Base-by-base conservation (phyloP, 2,888 invertebrate genomes). In the Neocrepidodera transversa region DNA sequence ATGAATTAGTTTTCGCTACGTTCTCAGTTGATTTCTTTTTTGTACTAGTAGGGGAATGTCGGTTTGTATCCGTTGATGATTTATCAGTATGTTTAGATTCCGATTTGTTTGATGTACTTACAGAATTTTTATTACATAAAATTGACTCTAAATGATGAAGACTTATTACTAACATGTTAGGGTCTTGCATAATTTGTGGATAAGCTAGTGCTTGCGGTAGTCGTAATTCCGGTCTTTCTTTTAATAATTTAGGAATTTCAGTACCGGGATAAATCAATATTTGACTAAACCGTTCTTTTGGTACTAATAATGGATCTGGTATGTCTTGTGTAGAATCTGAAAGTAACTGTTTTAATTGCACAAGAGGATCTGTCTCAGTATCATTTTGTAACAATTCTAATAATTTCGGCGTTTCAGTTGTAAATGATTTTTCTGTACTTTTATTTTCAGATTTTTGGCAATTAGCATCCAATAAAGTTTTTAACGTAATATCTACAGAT, bases 291-390 rank as follows among this genome's bases (percentile, higher is more conserved):
- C 86, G 85, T 71, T 90, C 88, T 78, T 90, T 89, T 49, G 93
- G 93, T 62, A 93, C 87, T 60, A 93, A 78, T 70, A 93, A 82
- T 7, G 92, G 92, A 82, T 93, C 92, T 36, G 92, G 92, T 73
- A 93, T 86, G 75, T 87, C 85, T 72, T 89, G 85, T 45, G 83
- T 82, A 61, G 89, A 83, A 17, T 93, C 81, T 72, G 87, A 83
- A 66, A 88, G 86, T 6, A 92, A 80, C 73, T 93, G 92, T 58
- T 86, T 86, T 4, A 91, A 74, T 0, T 92, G 88, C 73, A 84
- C 84, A 28, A 65, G 48, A 28, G 64, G 58, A 13, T 82, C 82
- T n/a, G 81, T 82, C 69, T 85, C 85, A 28, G 83, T 81, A 13
- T 75, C 76, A 36, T 71, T 75, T 26, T 80, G 80, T n/a, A 83